Evolutionary conservation across 1,140 invertebrate genomes (phyloP), one percentile per base, ranked within the genome.

Genomic region (Mylabris phalerata): DNA sequence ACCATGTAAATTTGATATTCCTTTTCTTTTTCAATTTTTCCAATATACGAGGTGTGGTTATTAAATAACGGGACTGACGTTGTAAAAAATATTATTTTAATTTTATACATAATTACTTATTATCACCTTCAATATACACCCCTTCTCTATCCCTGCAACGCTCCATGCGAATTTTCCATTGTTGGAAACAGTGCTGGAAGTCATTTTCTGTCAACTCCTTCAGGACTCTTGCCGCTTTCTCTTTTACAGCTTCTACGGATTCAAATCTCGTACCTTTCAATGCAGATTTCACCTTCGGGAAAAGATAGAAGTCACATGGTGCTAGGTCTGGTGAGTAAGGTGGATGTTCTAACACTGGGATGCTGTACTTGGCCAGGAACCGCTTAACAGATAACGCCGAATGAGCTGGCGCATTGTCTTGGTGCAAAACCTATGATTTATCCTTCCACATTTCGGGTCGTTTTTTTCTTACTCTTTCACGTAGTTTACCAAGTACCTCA

Each of bases 291-390:
- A 70, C 32, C 55, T 57, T 61, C 3, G 55, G 57, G 43, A 67
- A 69, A 6, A 68, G 60, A 48, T 59, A 69, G 59, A 70, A 67
- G 60, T 67, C 57, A 32, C 61, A 61, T 32, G 61, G 62, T 42
- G 46, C 56, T 56, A 73, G 55, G 55, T 70, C 64, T 39, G 67
- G 66, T 2, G 62, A 70, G 60, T 74, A 71, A n/a, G 63, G 67
- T 56, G 63, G 57, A 38, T 72, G 69, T 50, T 61, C 47, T 44
- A 77, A 59, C 60, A 73, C 68, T 48, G 3, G 19, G 47, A 48
- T 48, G 38, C 13, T 13, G 13, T 13, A 13, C 13, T 13, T 13
- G 13, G 13, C 1, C 13, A 13, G 13, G 13, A 13, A 13, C 13
- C 13, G 13, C 13, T 13, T 13, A 13, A 13, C 13, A 13, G 13